A percentile compares a stretch with the other conserved stretches of the same genome.
These are phyloP conservation scores for Pelecanus crispus DNA, from an alignment of 2,113 vertebrate genomes.

Conservation along the genomic window DNA sequence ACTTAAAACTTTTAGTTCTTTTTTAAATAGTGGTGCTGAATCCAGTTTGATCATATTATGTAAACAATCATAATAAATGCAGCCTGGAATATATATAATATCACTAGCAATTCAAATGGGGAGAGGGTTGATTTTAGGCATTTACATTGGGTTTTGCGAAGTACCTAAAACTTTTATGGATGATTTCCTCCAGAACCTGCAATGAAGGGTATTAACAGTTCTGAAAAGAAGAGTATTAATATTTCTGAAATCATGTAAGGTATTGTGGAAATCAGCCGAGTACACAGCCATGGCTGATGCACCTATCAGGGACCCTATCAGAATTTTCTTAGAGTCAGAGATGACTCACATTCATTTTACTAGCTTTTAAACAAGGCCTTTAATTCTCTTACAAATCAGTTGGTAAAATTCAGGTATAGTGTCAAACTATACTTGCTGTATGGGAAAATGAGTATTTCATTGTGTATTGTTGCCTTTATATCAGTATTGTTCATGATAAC, in stretches of 20 bases:
- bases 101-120: background rate
- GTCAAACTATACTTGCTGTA: background rate
- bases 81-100: background rate
- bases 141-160: background rate
- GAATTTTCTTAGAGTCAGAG: background rate
- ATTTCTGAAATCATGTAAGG: background rate
- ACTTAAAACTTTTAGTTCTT: background rate
- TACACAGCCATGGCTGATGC: background rate
- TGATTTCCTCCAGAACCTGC: background rate
- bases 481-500: background rate
- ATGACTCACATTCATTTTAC: background rate
- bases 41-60: background rate
- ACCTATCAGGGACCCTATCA: background rate
- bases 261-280: fast-evolving
- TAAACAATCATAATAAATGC: background rate
- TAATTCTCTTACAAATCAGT: background rate
- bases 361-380: background rate
- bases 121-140: background rate
- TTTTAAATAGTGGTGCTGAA: background rate
- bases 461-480: background rate
- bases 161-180: background rate
- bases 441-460: background rate
- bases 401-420: background rate
- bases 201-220: background rate
- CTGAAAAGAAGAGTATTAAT: background rate